Base-by-base conservation (phyloP, 2,888 invertebrate genomes). In the Coleophora flavipennella region DNA sequence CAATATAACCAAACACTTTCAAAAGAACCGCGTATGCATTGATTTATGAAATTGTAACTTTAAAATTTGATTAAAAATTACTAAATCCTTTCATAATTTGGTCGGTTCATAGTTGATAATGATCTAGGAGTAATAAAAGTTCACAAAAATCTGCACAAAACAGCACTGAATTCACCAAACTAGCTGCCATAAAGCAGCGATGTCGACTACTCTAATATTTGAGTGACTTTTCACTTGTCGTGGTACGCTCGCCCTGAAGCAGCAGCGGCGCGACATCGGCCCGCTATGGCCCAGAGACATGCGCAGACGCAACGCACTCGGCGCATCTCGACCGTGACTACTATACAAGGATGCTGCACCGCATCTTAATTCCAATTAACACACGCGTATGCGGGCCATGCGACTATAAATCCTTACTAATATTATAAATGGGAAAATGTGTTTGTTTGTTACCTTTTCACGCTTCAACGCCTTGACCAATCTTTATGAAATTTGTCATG, bases 251-350 rank as follows among this genome's bases (percentile, higher is more conserved):
- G 53, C 54, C 46, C 44, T 33, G 45, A 55, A 59, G 20, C 20
- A 20, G 20, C 20, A 6, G 6, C 20, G 20, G 6, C 20, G 20
- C 20, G 20, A 20, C 20, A 20, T 20, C 20, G 20, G 60, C 55
- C 54, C 58, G 55, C 54, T 51, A 59, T 55, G 29, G 31, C 42
- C 36, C 31, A 37, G 31, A 42, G 39, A 36, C 20, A 20, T 14
- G 31, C 42, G 34, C 31, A 37, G 31, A 42, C 36, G 33, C 20
- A 20, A 3, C 20, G 20, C 29, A 57, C 57, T 65, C 59, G 59
- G 54, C 53, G 58, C 59, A 72, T 66, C 65, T 71, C 79, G 66
- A 81, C 68, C 83, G 79, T 78, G 65, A 81, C 78, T 67, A 62
- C 63, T 68, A 64, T 68, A 64, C 68, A 62, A 76, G 78, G 73